These are phyloP conservation scores for Caenorhabditis tropicalis DNA, from an alignment of 1,140 invertebrate species.

Conservation along the genomic window DNA sequence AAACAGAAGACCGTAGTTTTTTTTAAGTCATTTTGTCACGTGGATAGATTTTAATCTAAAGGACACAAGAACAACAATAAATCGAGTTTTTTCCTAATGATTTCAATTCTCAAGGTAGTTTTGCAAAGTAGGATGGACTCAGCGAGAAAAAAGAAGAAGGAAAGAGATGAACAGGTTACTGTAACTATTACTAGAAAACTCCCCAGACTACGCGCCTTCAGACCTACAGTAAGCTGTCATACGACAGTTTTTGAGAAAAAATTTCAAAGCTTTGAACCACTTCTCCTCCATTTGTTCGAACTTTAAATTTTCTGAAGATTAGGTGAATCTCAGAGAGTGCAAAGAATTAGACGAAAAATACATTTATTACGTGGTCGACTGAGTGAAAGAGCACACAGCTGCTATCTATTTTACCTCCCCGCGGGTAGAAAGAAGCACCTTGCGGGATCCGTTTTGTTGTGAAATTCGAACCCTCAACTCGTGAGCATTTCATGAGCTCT, in stretches of 20 bases:
- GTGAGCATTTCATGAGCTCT: constrained; percentile 33
- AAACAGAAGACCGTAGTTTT: background rate
- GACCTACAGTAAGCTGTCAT: background rate
- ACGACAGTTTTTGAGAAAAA: too few relatives aligned
- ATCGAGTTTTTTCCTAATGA: background rate
- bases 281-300: background rate
- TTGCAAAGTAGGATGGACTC: too few relatives aligned
- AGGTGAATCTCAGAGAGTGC: background rate
- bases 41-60: background rate
- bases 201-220: too few relatives aligned
- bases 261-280: too few relatives aligned
- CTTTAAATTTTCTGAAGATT: constrained; percentile 4
- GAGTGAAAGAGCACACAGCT: background rate
- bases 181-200: background rate
- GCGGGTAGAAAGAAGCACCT: constrained; percentile 13
- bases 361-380: constrained; percentile 36
- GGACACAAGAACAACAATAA: background rate
- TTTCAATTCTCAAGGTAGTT: too few relatives aligned
- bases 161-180: background rate
- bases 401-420: constrained; percentile 10
- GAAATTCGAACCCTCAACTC: constrained; percentile 37
- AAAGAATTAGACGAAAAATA: constrained; percentile 8
- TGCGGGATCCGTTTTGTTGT: constrained; percentile 11
- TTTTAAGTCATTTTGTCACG: background rate
- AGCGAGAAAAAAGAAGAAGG: background rate